These are phyloP conservation scores for Agrochola circellaris DNA, from an alignment of 2,888 invertebrate genomes.

Conservation along the genomic window DNA sequence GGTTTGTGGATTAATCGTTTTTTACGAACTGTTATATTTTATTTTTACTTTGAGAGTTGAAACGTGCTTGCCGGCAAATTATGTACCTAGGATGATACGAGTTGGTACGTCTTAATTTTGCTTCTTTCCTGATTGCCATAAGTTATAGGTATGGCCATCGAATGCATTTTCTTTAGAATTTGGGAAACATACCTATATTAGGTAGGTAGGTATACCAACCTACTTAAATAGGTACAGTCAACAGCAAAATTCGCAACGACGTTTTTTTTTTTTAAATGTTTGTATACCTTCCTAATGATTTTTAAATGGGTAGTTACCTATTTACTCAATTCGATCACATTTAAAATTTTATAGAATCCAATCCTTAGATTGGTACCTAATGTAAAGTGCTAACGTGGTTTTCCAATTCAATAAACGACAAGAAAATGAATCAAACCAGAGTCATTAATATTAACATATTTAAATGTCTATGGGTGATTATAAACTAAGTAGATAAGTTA, in stretches of 20 bases:
- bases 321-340: neutral
- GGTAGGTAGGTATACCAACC: neutral
- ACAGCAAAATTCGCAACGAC: neutral
- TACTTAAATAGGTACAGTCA: neutral
- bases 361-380: neutral
- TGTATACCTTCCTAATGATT: neutral
- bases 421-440: neutral
- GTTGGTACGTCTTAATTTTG: neutral
- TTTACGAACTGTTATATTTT: constrained; percentile 1
- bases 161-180: neutral
- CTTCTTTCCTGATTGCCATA: neutral
- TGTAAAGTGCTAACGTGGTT: neutral
- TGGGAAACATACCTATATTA: neutral
- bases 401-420: constrained; percentile 1
- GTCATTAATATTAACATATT: constrained; percentile 33
- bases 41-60: constrained; percentile 13
- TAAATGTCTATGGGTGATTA: constrained; percentile 35
- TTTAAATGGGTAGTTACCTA: neutral
- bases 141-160: neutral
- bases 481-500: neutral
- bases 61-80: constrained; percentile 9
- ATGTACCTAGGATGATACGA: too few relatives aligned
- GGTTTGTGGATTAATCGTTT: constrained; percentile 13
- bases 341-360: neutral
- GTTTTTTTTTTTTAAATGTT: too few relatives aligned